Evolutionary conservation across 2,797 vertebrate species (phyloP).

Genomic region (Leptoclinus maculatus): DNA sequence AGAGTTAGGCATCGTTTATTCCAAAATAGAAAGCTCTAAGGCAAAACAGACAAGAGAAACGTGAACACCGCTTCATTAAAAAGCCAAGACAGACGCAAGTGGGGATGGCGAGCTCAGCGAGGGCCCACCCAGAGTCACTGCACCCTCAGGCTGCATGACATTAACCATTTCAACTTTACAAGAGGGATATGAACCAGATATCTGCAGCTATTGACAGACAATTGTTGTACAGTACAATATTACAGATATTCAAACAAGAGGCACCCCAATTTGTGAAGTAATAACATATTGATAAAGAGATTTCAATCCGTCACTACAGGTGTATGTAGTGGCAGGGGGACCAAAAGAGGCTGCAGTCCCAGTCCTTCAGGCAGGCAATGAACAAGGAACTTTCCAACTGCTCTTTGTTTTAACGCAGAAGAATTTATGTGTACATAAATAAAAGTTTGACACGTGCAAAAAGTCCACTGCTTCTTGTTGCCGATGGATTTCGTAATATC

Average conservation of each 20-base stretch:
- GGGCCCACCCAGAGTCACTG: slow-evolving; percentile 13
- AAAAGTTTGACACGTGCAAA: slow-evolving; percentile 65
- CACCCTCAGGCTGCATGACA: slow-evolving; percentile 24
- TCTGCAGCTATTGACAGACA: slow-evolving; percentile 55
- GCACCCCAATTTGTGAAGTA: slow-evolving; percentile 56
- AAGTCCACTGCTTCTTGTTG: slow-evolving; percentile 40
- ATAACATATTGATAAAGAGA: slow-evolving; percentile 39
- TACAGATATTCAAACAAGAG: slow-evolving; percentile 58
- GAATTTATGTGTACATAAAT: slow-evolving; percentile 61
- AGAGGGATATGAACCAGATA: slow-evolving; percentile 44
- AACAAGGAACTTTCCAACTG: slow-evolving; percentile 12
- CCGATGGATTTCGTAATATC: slow-evolving; percentile 6
- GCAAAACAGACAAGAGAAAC: slow-evolving; percentile 75
- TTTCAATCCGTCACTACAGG: slow-evolving; percentile 26
- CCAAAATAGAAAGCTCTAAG: slow-evolving; percentile 86
- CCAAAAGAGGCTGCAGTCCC: slow-evolving; percentile 13
- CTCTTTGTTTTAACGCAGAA: slow-evolving; percentile 33
- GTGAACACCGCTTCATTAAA: slow-evolving; percentile 71
- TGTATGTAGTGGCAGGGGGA: slow-evolving; percentile 21
- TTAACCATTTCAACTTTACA: slow-evolving; percentile 49
- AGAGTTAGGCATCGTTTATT: slow-evolving; percentile 83
- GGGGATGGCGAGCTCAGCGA: slow-evolving; percentile 44
- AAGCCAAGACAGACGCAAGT: slow-evolving; percentile 62
- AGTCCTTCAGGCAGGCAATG: slow-evolving; percentile 33
- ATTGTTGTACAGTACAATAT: slow-evolving; percentile 55